Base-by-base conservation (phyloP, 2,113 vertebrate species). In the Prunella himalayana region DNA sequence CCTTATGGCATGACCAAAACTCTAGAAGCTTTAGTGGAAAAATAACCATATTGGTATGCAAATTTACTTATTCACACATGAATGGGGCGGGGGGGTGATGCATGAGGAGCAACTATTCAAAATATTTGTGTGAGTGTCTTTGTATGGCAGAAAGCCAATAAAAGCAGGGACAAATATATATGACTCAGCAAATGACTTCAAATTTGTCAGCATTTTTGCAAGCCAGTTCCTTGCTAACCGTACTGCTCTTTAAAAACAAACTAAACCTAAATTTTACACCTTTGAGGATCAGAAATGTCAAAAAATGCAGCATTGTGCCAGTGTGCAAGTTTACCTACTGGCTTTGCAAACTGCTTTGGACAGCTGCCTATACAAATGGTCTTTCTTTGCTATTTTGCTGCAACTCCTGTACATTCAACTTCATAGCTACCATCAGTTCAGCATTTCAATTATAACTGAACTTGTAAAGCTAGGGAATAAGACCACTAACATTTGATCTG, bases 1-100 rank as follows among this genome's bases (percentile, higher is more conserved):
- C 94, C 95, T 96, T 97, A 96, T 96, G 94, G 95, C 92, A 95
- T 96, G 95, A 96, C 95, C 94, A 96, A 97, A 97, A 97, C 96
- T 97, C 93, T 96, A 94, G 82, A 94, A 97, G 92, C 96, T 95
- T 93, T 96, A 97, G 92, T 94, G 82, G 86, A 96, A 97, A 96
- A 97, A 96, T 96, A 96, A 94, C 94, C 95, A 96, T 96, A 96
- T 96, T 96, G 95, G 92, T 96, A 97, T 97, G 94, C 95, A 96
- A 96, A 96, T 97, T 95, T 96, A 87, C 94, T 94, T 96, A 95
- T 96, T 96, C 95, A 92, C 95, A 96, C 93, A 94, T 95, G 95
- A 96, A 94, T 91, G 90, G 90, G 80, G 53, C 5, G 70, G 66
- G 77, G 82, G 41, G 54, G 69, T 15, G 44, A 89, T 83, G 82